These are phyloP conservation scores for Cyprinodon variegatus DNA, from an alignment of 2,113 vertebrate genomes.

Conservation along the genomic window DNA sequence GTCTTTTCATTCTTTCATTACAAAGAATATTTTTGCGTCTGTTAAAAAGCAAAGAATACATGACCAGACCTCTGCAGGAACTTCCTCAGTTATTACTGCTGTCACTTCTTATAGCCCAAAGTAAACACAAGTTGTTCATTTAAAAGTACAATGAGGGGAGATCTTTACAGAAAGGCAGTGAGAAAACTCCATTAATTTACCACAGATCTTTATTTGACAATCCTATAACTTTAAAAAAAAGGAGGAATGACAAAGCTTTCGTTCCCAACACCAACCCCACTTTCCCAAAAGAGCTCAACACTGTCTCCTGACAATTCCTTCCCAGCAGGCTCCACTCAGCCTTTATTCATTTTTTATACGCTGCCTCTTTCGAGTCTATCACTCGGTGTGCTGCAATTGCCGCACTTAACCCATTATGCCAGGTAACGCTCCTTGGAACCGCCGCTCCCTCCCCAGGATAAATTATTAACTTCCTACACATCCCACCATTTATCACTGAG, in stretches of 20 bases:
- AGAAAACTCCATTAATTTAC: conserved; percentile 60
- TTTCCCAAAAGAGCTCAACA: conserved; percentile 7
- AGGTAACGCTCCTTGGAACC: conserved; percentile 66
- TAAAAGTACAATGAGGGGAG: conserved; percentile 56
- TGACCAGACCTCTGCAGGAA: conserved; percentile 44
- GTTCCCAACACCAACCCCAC: conserved; percentile 33
- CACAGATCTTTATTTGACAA: conserved; percentile 60
- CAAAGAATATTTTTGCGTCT: conserved; percentile 16
- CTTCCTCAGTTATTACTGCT: conserved; percentile 53
- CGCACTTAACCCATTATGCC: conserved; percentile 81
- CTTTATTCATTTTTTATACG: conserved; percentile 79
- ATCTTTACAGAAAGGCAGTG: conserved; percentile 55
- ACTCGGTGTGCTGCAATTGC: conserved; percentile 68
- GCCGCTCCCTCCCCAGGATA: conserved; percentile 72
- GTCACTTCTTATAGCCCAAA: conserved; percentile 65
- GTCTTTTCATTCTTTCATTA: conserved; percentile 6
- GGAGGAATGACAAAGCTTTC: conserved; percentile 57
- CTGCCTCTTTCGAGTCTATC: conserved; percentile 70
- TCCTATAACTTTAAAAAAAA: conserved; percentile 54
- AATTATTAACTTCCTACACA: conserved; percentile 81
- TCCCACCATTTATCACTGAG: conserved; percentile 75
- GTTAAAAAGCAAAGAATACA: conserved; percentile 29
- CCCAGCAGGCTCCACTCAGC: conserved; percentile 74
- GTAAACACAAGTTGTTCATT: conserved; percentile 60
- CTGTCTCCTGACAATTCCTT: conserved; percentile 66